phyloP scores from a whole-genome alignment of 1,140 invertebrate genomes.

The Meloidogyne chitwoodi region DNA sequence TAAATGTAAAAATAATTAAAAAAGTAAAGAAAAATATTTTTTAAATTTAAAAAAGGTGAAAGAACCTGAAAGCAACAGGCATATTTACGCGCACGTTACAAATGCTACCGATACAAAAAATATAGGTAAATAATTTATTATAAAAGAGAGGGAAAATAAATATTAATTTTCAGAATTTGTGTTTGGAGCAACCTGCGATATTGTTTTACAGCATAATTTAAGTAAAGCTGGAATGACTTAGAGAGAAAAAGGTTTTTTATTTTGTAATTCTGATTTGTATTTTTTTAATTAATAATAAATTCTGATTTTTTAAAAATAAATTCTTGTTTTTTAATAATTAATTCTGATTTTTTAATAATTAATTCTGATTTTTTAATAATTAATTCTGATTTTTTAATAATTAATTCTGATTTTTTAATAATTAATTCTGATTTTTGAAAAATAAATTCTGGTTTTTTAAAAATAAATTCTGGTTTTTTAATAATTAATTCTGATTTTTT shows the following conservation, averaged over 20 bases:
- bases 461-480: no score
- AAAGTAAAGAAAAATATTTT: background rate
- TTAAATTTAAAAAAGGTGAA: no score
- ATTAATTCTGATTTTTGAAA: no score
- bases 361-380: no score
- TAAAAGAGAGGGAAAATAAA: background rate
- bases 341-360: no score
- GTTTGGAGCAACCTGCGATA: conserved; percentile 43
- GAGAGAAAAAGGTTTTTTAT: background rate
- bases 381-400: no score
- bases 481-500: no score
- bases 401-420: no score
- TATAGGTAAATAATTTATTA: conserved; percentile 22
- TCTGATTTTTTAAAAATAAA: no score
- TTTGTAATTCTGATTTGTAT: background rate
- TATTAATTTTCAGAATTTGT: conserved; percentile 26
- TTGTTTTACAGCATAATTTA: conserved; percentile 44
- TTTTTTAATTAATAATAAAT: no score
- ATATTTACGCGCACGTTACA: conserved; percentile 41
- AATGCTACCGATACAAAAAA: conserved; percentile 45
- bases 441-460: no score
- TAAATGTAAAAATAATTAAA: conserved; percentile 12
- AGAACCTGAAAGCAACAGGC: conserved; percentile 20
- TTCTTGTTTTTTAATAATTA: no score
- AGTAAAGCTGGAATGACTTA: conserved; percentile 43